phyloP scores from a whole-genome alignment of 2,113 vertebrate species.

The Lichenostomus cassidix region DNA sequence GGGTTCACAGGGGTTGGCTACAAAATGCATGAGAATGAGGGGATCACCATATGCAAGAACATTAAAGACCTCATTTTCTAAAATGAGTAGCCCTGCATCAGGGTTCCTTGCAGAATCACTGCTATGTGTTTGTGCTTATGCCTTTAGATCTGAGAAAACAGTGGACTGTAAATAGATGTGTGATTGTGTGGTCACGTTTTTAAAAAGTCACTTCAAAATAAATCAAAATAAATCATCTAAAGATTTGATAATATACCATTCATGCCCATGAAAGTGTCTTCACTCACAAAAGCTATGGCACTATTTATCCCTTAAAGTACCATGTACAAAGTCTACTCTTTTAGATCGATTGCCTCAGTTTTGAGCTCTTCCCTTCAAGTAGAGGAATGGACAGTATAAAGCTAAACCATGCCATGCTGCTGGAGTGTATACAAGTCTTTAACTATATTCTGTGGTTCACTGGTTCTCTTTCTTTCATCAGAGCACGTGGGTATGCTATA shows the following conservation, averaged over 20 bases:
- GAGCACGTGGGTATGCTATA: not conserved
- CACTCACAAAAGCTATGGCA: not conserved
- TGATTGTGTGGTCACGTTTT: not conserved
- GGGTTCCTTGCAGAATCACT: not conserved
- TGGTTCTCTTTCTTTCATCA: not conserved
- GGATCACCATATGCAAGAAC: not conserved
- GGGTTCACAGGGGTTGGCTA: not conserved
- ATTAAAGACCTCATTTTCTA: not conserved
- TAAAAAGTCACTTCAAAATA: not conserved
- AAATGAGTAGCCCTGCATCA: not conserved
- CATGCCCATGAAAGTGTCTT: not conserved
- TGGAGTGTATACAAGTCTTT: not conserved
- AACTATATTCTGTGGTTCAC: not conserved
- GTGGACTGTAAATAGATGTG: not conserved
- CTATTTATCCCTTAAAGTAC: not conserved
- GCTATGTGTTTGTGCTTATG: rapidly evolving
- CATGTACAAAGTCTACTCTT: not conserved
- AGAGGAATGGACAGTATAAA: not conserved
- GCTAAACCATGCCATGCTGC: not conserved
- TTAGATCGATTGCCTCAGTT: not conserved
- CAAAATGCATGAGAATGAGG: not conserved
- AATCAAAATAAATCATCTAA: not conserved
- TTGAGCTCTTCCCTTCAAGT: not conserved
- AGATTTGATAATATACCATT: not conserved
- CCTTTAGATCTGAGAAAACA: not conserved